Evolutionary conservation across 2,888 invertebrate species (phyloP).

Genomic region (Branchipolynoe longqiensis): DNA sequence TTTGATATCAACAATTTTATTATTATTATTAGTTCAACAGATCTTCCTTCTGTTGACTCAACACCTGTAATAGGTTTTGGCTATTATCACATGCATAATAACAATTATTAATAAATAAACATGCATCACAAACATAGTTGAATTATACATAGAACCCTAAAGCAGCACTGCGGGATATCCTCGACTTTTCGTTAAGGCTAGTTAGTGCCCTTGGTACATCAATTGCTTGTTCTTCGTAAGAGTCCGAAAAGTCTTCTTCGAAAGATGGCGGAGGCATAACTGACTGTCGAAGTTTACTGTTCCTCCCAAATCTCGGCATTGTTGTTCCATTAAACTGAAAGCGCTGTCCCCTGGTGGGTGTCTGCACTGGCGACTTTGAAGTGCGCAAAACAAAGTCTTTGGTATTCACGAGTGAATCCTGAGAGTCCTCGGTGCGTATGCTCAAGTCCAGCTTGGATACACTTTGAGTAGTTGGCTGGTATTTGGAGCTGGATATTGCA

Average conservation of each 20-base stretch:
- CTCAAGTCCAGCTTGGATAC: too few species aligned
- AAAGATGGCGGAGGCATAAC: conserved; percentile 18
- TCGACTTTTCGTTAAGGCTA: neutral
- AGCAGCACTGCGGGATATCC: conserved; percentile 3
- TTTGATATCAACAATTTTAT: too few species aligned
- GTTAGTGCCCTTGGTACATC: conserved; percentile 23
- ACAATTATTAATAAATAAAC: conserved; percentile 34
- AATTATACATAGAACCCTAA: conserved; percentile 34
- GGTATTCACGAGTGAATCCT: too few species aligned
- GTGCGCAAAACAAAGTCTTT: too few species aligned
- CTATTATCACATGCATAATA: conserved; percentile 14
- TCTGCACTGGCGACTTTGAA: too few species aligned
- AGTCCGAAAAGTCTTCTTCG: neutral
- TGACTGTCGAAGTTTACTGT: conserved; percentile 10
- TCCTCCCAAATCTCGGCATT: conserved; percentile 32
- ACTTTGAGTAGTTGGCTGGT: too few species aligned
- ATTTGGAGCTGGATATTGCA: neutral
- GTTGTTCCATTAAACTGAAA: conserved; percentile 22
- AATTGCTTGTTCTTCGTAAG: conserved; percentile 28
- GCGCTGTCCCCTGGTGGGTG: neutral
- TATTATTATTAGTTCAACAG: too few species aligned
- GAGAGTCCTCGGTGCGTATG: neutral
- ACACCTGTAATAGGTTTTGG: too few species aligned
- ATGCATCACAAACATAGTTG: neutral
- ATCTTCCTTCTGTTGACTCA: too few species aligned